Base-by-base conservation (phyloP, 1,140 invertebrate species). In the Drosophila pseudoananassae region DNA sequence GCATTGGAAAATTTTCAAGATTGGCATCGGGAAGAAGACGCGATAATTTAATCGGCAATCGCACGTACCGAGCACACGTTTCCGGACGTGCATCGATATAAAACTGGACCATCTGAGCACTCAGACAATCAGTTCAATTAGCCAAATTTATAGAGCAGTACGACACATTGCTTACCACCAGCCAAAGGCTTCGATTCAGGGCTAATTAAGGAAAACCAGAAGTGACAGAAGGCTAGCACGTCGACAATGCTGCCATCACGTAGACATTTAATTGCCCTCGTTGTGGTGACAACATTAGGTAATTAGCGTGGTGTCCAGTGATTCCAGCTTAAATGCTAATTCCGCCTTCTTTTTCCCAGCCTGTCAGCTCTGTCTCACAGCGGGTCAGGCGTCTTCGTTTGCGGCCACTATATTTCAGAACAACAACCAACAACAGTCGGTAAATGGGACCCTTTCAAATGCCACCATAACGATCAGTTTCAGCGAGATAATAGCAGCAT, bases 271-370 rank as follows among this genome's bases (percentile, higher is more conserved):
- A 87, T 88, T 87, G 70, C 83, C 36, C 71, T 88, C 61, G 65
- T 87, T 82, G 82, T 88, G 82, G 78, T 64, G 78, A 82, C 83
- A 87, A 82, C 83, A 88, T 87, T 87, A 88, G 83, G 82, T 87
- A 87, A 87, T 87, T 88, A 87, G 82, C 78, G 14, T 43, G 56
- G 46, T 54, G 38, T 58, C 38, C 64, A 29, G 23, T 57, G 55
- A 54, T 43, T 29, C 29, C n/a, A 40, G 6, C 53, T 60, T 72
- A 63, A 65, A 88, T 88, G 74, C 65, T 54, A 38, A 52, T 58
- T 66, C 54, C 43, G 15, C 9, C 52, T 59, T 64, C 23, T 25
- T 47, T n/a, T 9, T 38, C 47, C n/a, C 33, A 85, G 65, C 58
- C 33, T 65, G 60, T 15, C 79, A 66, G 9, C 53, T 65, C n/a